These are phyloP conservation scores for Diloba caeruleocephala DNA, from an alignment of 2,888 invertebrate species.

Conservation along the genomic window DNA sequence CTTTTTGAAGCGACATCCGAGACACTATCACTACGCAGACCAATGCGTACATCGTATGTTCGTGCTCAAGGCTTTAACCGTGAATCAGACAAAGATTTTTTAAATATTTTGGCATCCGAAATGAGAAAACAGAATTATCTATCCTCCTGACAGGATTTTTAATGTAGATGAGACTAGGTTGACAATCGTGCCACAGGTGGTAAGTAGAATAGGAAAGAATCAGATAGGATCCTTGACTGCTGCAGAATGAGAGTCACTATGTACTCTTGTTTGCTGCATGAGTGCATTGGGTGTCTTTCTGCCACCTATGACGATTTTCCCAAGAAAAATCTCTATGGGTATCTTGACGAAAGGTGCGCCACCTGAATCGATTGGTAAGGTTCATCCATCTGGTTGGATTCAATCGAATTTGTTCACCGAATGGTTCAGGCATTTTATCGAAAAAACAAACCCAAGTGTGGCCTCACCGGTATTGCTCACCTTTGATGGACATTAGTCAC, in stretches of 20 bases:
- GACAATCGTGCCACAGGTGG: neutral
- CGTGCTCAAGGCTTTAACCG: too few species aligned
- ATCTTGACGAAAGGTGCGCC: neutral
- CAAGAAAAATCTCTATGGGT: neutral
- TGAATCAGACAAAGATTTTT: too few species aligned
- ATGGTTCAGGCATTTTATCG: too few species aligned
- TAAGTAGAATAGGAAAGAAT: neutral
- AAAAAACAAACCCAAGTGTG: too few species aligned
- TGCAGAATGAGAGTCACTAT: neutral
- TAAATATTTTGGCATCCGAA: too few species aligned
- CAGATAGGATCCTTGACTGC: neutral
- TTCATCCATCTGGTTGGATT: neutral
- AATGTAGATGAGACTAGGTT: neutral
- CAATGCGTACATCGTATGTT: too few species aligned
- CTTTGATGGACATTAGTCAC: too few species aligned
- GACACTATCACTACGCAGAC: too few species aligned
- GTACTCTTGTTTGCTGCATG: neutral
- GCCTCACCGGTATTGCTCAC: too few species aligned
- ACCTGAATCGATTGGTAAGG: neutral
- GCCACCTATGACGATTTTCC: neutral
- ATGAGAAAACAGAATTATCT: too few species aligned
- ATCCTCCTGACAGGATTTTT: neutral
- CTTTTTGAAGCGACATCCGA: too few species aligned
- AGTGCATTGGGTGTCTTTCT: neutral
- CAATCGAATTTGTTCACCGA: neutral